Percentiles rank a stretch among this genome's conserved stretches.
Conservation (phyloP, 1,140 invertebrate species). For the Monochamus saltuarius region DNA sequence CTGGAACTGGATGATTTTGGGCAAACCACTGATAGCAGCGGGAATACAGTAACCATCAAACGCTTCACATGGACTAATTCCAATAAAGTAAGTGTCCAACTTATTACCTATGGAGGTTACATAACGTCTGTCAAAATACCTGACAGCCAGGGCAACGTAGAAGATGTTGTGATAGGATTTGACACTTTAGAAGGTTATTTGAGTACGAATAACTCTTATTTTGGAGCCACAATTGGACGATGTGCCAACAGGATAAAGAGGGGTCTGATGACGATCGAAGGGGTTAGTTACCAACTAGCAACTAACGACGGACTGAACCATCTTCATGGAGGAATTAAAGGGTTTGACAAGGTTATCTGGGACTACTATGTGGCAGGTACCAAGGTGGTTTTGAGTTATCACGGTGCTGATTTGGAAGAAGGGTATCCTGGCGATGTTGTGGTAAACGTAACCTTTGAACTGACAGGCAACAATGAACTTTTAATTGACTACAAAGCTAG, state of each 20-base stretch:
- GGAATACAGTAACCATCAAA: not conserved
- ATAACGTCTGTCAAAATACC: slow-evolving; percentile 72
- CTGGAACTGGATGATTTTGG: too few relatives aligned
- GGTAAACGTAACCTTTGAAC: slow-evolving; percentile 67
- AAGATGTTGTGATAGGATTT: slow-evolving; percentile 75
- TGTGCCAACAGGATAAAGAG: slow-evolving; percentile 81
- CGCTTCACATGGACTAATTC: slow-evolving; percentile 63
- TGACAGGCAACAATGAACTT: slow-evolving; percentile 73
- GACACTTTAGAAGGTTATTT: slow-evolving; percentile 70
- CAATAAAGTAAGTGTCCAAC: slow-evolving; percentile 58
- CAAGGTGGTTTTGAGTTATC: slow-evolving; percentile 48
- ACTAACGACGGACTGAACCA: slow-evolving; percentile 73
- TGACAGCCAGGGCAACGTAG: slow-evolving; percentile 64
- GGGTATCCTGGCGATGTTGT: slow-evolving; percentile 80
- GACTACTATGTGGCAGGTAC: slow-evolving; percentile 45
- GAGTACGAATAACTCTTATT: slow-evolving; percentile 66
- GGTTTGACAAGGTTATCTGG: slow-evolving; percentile 77
- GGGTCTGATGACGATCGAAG: slow-evolving; percentile 62
- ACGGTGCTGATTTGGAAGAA: slow-evolving; percentile 74
- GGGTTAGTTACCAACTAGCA: slow-evolving; percentile 65
- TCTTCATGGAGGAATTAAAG: slow-evolving; percentile 83
- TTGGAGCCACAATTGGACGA: slow-evolving; percentile 84
- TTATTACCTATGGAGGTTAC: slow-evolving; percentile 75
- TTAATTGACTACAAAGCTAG: slow-evolving; percentile 71
- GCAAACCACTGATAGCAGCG: too few relatives aligned